These are phyloP conservation scores for Epirrita christyi DNA, from an alignment of 2,888 invertebrate genomes.

Conservation along the genomic window DNA sequence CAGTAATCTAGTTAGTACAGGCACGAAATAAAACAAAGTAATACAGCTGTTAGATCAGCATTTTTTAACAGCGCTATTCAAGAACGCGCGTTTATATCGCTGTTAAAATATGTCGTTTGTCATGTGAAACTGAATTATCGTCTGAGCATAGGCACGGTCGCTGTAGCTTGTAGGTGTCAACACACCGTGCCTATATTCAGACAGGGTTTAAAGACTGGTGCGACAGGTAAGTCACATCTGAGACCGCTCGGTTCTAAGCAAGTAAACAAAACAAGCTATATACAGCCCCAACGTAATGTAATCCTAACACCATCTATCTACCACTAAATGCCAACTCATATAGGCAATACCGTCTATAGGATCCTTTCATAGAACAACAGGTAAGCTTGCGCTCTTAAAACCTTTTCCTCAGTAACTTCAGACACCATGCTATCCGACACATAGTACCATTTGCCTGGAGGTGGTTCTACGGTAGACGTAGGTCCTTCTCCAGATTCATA, in stretches of 20 bases:
- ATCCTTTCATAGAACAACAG: conserved; percentile 98
- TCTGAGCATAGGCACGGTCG: background rate
- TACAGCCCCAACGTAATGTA: conserved; percentile 52
- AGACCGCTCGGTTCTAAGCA: conserved; percentile 17
- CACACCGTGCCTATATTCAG: background rate
- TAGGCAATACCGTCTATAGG: conserved; percentile 82
- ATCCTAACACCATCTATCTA: conserved; percentile 62
- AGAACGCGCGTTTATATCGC: background rate
- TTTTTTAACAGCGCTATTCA: background rate
- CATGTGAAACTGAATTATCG: no score
- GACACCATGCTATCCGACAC: conserved; percentile 95
- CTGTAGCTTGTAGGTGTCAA: background rate
- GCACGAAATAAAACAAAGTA: background rate
- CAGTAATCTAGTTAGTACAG: background rate
- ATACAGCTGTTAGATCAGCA: background rate
- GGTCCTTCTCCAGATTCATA: conserved; percentile 82
- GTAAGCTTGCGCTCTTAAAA: conserved; percentile 95
- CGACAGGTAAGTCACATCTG: background rate
- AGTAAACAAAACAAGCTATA: conserved; percentile 53
- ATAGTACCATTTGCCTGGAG: conserved; percentile 95
- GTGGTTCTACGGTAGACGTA: conserved; percentile 57
- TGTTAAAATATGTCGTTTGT: no score
- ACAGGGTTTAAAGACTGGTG: background rate
- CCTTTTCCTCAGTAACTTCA: conserved; percentile 91
- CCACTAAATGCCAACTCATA: conserved; percentile 71